Evolutionary conservation across 2,888 invertebrate species (phyloP), one percentile per base, ranked within the genome.

Genomic region (Orthosia incerta): DNA sequence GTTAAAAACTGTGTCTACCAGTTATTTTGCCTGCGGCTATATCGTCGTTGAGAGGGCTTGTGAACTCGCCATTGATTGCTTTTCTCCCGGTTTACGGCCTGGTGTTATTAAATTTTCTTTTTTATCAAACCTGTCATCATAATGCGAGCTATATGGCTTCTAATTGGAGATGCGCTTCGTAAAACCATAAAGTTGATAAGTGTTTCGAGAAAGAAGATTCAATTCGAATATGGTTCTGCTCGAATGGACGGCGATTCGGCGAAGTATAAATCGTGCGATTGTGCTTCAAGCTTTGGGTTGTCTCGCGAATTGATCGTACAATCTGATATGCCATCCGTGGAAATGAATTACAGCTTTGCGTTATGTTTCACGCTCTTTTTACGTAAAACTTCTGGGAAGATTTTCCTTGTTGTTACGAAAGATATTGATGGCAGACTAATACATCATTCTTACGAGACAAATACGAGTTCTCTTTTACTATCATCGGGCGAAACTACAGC

Each of bases 391-490:
- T 72, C 20, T 72, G 55, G 50, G 18, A 65, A 39, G 46, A 39
- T 64, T 62, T 65, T 61, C n/a, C 53, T 48, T 48, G 56, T 71
- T 4, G 13, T 50, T 62, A 39, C 51, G 12, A 53, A 70, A 51
- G 46, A 65, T 53, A 55, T 56, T 39, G 45, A 46, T 74, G 20
- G 39, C 46, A 46, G 15, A 26, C 5, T 71, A 59, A 55, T 76
- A 62, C 55, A 55, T 62, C 39, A 55, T 65, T 11, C 13, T 74
- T 68, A 71, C 31, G 62, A 66, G 46, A 55, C n/a, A 26, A 68
- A 56, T 31, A 46, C 50, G 15, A 74, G 55, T 70, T 79, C 74
- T 83, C 55, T 73, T 79, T 83, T 81, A 79, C 75, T 74, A 74
- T 79, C 39, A 56, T 55, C 51, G 23, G 16, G 76, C 80, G 72